Evolutionary conservation across 2,888 invertebrate species (phyloP).

Genomic region (Apodemia mormo): DNA sequence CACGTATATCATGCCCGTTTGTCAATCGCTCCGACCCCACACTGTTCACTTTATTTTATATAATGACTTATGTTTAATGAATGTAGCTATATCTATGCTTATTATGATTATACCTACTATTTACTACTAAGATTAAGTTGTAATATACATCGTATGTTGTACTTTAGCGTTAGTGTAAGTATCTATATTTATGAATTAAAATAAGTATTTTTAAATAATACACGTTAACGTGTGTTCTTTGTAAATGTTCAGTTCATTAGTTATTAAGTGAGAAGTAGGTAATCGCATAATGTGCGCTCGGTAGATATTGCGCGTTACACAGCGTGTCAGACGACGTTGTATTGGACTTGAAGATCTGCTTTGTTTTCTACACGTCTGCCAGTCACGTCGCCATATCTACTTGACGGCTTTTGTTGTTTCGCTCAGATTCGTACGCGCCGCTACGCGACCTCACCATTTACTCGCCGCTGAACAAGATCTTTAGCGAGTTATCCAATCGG

Average conservation of each 20-base stretch:
- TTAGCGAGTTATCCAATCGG: constrained; percentile 4
- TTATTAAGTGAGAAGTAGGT: constrained; percentile 48
- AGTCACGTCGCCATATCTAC: constrained; percentile 34
- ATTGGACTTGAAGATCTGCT: neutral
- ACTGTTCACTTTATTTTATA: constrained; percentile 49
- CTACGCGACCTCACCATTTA: constrained; percentile 15
- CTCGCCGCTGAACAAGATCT: constrained; percentile 12
- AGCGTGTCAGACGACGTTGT: neutral
- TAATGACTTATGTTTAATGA: constrained; percentile 49
- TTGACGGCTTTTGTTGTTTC: constrained; percentile 60
- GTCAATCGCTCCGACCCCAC: constrained; percentile 35
- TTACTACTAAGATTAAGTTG: constrained; percentile 67
- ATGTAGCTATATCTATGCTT: constrained; percentile 54
- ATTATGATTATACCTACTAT: constrained; percentile 61
- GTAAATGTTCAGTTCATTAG: constrained; percentile 75
- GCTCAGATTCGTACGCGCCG: constrained; percentile 66
- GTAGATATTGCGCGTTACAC: constrained; percentile 28
- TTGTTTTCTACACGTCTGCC: neutral
- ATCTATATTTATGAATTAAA: constrained; percentile 76
- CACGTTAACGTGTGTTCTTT: constrained; percentile 67
- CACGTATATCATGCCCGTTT: constrained; percentile 39
- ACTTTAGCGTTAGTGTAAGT: constrained; percentile 64
- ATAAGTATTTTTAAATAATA: constrained; percentile 69
- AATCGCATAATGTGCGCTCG: constrained; percentile 30
- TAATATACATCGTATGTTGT: constrained; percentile 65